Evolutionary conservation across 1,140 invertebrate genomes (phyloP), one percentile per base, ranked within the genome.

Genomic region (Drosophila erecta): DNA sequence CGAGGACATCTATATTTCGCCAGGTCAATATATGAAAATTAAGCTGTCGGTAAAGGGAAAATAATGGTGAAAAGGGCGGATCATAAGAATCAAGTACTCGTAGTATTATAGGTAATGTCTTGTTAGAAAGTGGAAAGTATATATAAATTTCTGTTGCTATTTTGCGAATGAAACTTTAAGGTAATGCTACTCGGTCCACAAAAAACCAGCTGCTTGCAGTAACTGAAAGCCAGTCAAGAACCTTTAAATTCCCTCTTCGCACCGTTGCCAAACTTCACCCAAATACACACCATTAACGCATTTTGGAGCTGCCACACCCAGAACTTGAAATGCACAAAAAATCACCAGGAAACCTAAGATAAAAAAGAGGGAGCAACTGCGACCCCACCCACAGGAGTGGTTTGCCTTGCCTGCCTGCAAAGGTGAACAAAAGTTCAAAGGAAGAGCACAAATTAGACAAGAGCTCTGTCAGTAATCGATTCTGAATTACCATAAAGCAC

Each of bases 401-500:
- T 61, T 61, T 11, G 17, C 17, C 47, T 56, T 56, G 30, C 11
- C 30, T 43, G 30, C 27, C 55, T 60, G 30, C 44, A 73, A 74
- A 74, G 69, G 69, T 73, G 50, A 40, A 53, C 57, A 30, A 74
- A 54, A 69, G 55, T 67, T 67, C 56, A 53, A 69, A 67, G 49
- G 56, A 76, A 69, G 35, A 76, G 55, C 50, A 51, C 11, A 60
- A 76, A 69, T 76, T 76, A 76, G 49, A 76, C 54, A 58, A 54
- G 47, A 60, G 33, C 49, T 54, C 50, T 38, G 54, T 37, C 43
- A 33, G 51, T 76, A 77, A 77, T 76, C 72, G 73, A 77, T 77
- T 76, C 76, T 61, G 51, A 76, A 77, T 70, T 70, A 76, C 51
- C 72, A 56, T 43, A 76, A 75, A 58, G 37, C 27, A n/a, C 20